Evolutionary conservation across 2,888 invertebrate species (phyloP), one percentile per base, ranked within the genome.

Genomic region (Latrodectus elegans): DNA sequence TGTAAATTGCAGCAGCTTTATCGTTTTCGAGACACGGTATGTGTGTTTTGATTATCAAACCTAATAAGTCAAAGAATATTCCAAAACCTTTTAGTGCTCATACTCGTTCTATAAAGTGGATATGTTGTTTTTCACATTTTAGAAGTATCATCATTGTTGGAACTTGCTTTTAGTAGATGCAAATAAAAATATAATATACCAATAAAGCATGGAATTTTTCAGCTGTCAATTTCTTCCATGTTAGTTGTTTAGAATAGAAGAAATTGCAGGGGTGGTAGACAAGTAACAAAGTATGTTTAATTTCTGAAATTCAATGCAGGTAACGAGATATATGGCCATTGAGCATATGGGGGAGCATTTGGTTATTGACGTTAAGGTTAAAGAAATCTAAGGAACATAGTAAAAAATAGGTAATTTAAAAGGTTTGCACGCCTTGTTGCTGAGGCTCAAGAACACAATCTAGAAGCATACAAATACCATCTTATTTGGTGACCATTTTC

Each of bases 181-280:
- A 22, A 70, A 8, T 72, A 51, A 4, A 72, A 72, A n/a, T n/a
- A n/a, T n/a, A n/a, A n/a, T n/a, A 22, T 49, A 3, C 72, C 51
- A 72, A 72, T 72, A 51, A 72, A 49, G n/a, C 52, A 52, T n/a
- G 51, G 26, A 26, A 70, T 70, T 70, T 12, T 70, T 70, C 70
- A 70, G 26, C 52, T 72, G 4, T 72, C 52, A 51, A n/a, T 72
- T 72, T 49, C 52, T 8, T 51, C 17, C 8, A 52, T 52, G 8
- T 72, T 72, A 49, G 51, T 52, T 72, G 72, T 49, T 72, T 52
- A 14, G 22, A 22, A 22, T 22, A 22, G 22, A 22, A 22, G 22
- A 22, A 22, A 22, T 22, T 1, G 1, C 0, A 22, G 1, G 22
- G 22, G 22, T 22, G 22, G 22, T 22, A 22, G 22, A 22, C 22